phyloP scores from a whole-genome alignment of 64 coral and sea anemone species.

The Montipora efflorescens region DNA sequence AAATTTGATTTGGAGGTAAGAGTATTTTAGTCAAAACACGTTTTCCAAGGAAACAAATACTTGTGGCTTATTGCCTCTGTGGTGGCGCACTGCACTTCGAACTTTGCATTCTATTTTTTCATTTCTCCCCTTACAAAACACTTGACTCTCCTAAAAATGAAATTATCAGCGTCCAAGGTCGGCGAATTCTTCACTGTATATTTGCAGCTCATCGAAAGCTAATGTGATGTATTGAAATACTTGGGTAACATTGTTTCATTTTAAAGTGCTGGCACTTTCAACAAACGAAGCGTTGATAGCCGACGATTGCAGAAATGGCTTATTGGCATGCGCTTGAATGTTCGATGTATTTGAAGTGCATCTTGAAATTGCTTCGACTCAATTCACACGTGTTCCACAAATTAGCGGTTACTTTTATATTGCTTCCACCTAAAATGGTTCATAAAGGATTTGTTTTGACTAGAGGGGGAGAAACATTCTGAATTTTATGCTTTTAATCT shows the following conservation, averaged over 20 bases:
- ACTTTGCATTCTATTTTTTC: neutral
- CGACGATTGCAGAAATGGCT: too few relatives aligned
- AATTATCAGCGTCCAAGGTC: neutral
- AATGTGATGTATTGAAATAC: neutral
- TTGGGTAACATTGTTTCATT: neutral
- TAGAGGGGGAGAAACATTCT: neutral
- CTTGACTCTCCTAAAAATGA: neutral
- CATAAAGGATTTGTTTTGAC: conserved; percentile 14
- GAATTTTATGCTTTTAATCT: neutral
- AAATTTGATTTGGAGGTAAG: conserved; percentile 96
- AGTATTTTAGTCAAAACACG: neutral
- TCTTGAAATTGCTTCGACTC: too few relatives aligned
- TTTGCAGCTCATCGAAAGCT: neutral
- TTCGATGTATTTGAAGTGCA: too few relatives aligned
- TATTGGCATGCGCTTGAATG: too few relatives aligned
- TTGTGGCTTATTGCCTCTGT: neutral
- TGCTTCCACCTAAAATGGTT: neutral
- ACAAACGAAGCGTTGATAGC: too few relatives aligned
- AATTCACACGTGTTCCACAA: neutral
- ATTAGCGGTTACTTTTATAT: neutral
- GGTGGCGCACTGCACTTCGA: neutral
- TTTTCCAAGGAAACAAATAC: neutral
- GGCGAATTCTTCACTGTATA: neutral
- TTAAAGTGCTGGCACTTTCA: neutral
- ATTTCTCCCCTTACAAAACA: neutral